Base-by-base conservation (phyloP, 2,797 vertebrate species). In the Scleropages formosus region DNA sequence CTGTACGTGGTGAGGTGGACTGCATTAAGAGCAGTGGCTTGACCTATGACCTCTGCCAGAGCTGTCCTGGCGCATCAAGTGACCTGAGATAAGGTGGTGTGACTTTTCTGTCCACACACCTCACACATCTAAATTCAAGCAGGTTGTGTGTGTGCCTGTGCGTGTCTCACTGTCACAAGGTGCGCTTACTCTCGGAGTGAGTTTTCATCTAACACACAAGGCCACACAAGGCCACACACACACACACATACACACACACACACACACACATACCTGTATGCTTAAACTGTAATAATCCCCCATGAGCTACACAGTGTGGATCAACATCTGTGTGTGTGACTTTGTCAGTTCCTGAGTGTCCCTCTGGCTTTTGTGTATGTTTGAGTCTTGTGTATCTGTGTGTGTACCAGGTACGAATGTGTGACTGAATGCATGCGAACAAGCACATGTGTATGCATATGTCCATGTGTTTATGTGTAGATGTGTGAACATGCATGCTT, bases 1-100 rank as follows among this genome's bases (percentile, higher is more conserved):
- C 93, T 93, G 90, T 84, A 93, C 90, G 91, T 93, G 91, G 94
- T 85, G 92, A 92, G 90, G 90, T 88, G 88, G 84, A 96, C 93
- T 96, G 94, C 91, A 94, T 95, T 92, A 94, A 92, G 89, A 89
- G 88, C 92, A 88, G 86, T 94, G 93, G 89, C 91, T 92, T 94
- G 95, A 96, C 95, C 95, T 93, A 87, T 95, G 94, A 95, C 94
- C 93, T 89, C 85, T 90, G 88, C 87, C 87, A 90, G 85, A 82
- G 88, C 91, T 87, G 82, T 89, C 88, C 90, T 75, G 76, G 88
- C 91, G 90, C 80, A 80, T 90, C 82, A 84, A 92, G 89, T 88
- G 81, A 87, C 87, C 87, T 18, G 79, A 85, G 83, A 89, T 86
- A 85, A 89, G 80, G 89, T 73, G 86, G 86, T 85, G 84, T 87